Conservation (phyloP, 1,140 invertebrate genomes). For the Bacillus rossius region DNA sequence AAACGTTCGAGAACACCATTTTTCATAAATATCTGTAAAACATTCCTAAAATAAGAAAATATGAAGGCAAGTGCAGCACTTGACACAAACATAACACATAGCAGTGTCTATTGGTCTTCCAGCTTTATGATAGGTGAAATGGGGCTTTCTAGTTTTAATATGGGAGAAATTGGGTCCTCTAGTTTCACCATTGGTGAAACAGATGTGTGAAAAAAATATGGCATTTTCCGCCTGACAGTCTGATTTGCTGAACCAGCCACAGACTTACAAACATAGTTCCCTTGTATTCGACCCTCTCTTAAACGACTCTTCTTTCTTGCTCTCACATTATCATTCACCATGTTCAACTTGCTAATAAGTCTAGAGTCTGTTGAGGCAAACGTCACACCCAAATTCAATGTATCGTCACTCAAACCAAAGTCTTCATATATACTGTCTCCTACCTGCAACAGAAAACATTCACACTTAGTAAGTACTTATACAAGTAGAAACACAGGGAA, state of each 20-base stretch:
- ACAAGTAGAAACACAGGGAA: too few relatives aligned
- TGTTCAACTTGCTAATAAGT: not conserved
- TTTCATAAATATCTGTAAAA: too few relatives aligned
- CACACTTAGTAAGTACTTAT: too few relatives aligned
- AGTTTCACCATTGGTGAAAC: too few relatives aligned
- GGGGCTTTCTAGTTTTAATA: too few relatives aligned
- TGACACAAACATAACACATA: too few relatives aligned
- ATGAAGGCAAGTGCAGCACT: too few relatives aligned
- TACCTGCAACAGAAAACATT: slow-evolving; percentile 24
- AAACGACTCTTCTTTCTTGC: slow-evolving; percentile 30
- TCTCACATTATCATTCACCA: slow-evolving; percentile 12
- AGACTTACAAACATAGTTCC: slow-evolving; percentile 44
- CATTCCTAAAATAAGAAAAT: too few relatives aligned
- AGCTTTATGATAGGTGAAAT: too few relatives aligned
- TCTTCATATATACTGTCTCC: slow-evolving; percentile 26
- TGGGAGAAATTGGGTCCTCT: too few relatives aligned
- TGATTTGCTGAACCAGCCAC: slow-evolving; percentile 23
- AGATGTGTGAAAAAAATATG: slow-evolving; percentile 26
- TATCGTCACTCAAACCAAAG: slow-evolving; percentile 19
- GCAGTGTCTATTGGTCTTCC: too few relatives aligned
- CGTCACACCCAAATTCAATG: slow-evolving; percentile 15
- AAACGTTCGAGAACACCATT: too few relatives aligned
- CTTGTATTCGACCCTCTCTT: slow-evolving; percentile 37
- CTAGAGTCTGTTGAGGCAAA: slow-evolving; percentile 7
- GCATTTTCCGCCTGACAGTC: slow-evolving; percentile 39